Base-by-base conservation (phyloP, 2,797 vertebrate genomes). In the Spizella passerina region DNA sequence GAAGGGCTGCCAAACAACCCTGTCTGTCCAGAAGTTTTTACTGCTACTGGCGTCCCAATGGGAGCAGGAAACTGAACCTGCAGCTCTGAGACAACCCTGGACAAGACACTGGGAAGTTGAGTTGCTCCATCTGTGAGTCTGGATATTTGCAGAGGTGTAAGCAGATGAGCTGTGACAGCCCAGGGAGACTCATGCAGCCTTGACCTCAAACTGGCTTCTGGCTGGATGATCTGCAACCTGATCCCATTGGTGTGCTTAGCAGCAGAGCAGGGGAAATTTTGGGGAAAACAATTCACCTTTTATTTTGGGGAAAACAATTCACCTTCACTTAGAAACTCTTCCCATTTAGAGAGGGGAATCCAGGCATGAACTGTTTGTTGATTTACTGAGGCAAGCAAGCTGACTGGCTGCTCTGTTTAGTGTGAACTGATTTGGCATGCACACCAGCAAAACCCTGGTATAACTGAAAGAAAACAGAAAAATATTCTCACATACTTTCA, bases 11-110 rank as follows among this genome's bases (percentile, higher is more conserved):
- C 76, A 60, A 76, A 53, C 26, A 17, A 29, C 4, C 0, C 9
- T 3, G 10, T 2, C 2, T 22, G 15, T 1, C 21, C 1, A 44
- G 44, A 44, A 44, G 44, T 22, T 44, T 44, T 13, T 44, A 22
- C 44, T 44, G 44, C 44, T 44, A 44, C 44, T 44, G 44, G 22
- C 21, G 44, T 44, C 21, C 21, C 44, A 22, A 44, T 44, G 44
- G 44, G 7, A 44, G 44, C 44, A 22, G 44, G 21, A 44, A 44
- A 44, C 43, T 12, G 43, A 22, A 44, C 43, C 44, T 44, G 44
- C 12, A 22, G 21, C 44, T 44, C 9, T 26, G 70, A 71, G 44
- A 60, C 10, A 70, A 13, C 3, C 32, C 29, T 6, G 2, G 3
- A 3, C 7, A 38, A 60, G 55, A 43, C 14, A 9, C 18, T 27